A percentile compares a stretch with the other conserved stretches of the same genome.
Evolutionary conservation across 2,113 vertebrate genomes (phyloP).

Genomic region (Ursus arctos): DNA sequence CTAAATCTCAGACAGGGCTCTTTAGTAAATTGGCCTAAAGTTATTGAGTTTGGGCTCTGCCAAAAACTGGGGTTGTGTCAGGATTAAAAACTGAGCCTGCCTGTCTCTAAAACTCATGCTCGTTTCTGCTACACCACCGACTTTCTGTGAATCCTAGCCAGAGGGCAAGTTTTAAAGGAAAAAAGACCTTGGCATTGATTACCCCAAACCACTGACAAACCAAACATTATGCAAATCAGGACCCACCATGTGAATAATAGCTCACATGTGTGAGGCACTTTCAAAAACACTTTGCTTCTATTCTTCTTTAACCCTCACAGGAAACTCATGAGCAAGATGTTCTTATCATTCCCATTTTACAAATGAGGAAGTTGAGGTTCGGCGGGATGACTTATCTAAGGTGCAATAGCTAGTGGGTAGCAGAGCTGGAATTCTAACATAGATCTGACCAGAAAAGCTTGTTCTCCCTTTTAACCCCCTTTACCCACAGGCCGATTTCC

Average conservation of each 20-base stretch:
- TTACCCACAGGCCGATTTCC: background rate
- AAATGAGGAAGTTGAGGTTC: background rate
- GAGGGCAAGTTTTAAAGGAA: conserved; percentile 16
- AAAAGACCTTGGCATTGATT: conserved; percentile 60
- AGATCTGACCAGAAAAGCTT: background rate
- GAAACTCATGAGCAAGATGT: background rate
- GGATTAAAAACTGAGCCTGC: background rate
- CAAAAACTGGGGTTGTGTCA: background rate
- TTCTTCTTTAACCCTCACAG: conserved; percentile 48
- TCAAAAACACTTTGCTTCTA: background rate
- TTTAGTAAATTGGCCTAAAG: background rate
- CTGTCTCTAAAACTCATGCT: background rate
- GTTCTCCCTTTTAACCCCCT: background rate
- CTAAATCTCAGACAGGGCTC: background rate
- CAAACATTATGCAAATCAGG: conserved; percentile 67
- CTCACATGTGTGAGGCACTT: conserved; percentile 63
- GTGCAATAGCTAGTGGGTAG: background rate
- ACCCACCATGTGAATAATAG: conserved; percentile 62
- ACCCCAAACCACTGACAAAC: conserved; percentile 70
- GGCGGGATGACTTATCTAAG: background rate
- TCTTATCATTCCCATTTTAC: background rate
- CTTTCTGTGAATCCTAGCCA: background rate
- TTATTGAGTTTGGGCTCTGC: background rate
- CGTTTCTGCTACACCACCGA: background rate
- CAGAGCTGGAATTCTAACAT: background rate